A percentile compares a stretch with the other conserved stretches of the same genome.
These are phyloP conservation scores for Neodiprion virginianus DNA, from an alignment of 1,140 invertebrate genomes.

Conservation along the genomic window DNA sequence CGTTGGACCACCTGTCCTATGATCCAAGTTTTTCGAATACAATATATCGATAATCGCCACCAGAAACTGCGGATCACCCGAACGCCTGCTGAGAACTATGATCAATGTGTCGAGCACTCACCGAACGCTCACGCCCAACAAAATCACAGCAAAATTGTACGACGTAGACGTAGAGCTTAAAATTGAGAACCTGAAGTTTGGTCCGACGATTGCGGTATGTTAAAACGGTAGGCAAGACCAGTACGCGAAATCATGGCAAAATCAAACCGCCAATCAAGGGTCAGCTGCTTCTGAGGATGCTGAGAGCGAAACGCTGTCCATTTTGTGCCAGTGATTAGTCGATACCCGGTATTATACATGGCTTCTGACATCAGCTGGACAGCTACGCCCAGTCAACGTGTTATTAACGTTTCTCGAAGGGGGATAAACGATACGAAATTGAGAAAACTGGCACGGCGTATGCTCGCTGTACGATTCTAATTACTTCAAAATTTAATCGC, in stretches of 20 bases:
- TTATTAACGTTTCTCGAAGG: constrained; percentile 43
- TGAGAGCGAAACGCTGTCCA: background rate
- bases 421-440: constrained; percentile 15
- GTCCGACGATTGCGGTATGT: background rate
- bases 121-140: background rate
- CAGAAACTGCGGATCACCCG: background rate
- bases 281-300: constrained; percentile 15
- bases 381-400: constrained; percentile 36
- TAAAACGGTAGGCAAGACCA: background rate
- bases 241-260: background rate
- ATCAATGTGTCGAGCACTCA: background rate
- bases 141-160: background rate
- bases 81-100: background rate
- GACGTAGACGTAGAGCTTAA: background rate
- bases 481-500: constrained; percentile 41
- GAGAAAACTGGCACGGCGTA: constrained; percentile 2
- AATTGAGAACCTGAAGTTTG: background rate
- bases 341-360: constrained; percentile 39
- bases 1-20: constrained; percentile 17
- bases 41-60: constrained; percentile 24
- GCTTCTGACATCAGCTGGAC: constrained; percentile 39
- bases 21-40: constrained; percentile 18
- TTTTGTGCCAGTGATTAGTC: constrained; percentile 23
- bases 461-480: constrained; percentile 39
- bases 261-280: constrained; percentile 4